Base-by-base conservation (phyloP, 2,888 invertebrate genomes). In the Callyntrura guangdongensis region DNA sequence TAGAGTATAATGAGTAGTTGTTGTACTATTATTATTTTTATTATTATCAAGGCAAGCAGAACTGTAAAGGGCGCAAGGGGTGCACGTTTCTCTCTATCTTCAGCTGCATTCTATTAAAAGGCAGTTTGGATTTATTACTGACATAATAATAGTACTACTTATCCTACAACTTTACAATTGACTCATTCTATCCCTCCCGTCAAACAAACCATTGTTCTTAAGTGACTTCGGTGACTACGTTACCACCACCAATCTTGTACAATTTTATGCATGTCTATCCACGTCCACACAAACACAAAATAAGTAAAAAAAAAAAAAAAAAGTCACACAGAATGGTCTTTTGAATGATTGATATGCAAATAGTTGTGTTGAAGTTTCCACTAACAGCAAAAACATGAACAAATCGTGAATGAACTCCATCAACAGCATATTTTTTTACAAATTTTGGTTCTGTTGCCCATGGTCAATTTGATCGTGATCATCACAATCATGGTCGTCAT, bases 341-440 rank as follows among this genome's bases (percentile, higher is more conserved):
- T 45, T 45, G 45, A 47, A 64, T 83, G 82, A 83, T 83, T 83
- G 82, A 83, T 83, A 83, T 83, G 82, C 82, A 83, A 83, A 83
- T 83, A 45, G 82, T 83, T 83, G 9, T 27, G 67, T 67, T 45
- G n/a, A n/a, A 45, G 36, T 72, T 72, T 45, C 9, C 17, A 3
- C 72, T 17, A 2, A 45, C 72, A 45, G 17, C 72, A 72, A 6
- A 9, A 20, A 17, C 61, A 61, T n/a, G 17, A 61, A 17, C n/a
- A 20, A 27, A 72, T n/a, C 14, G 45, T 6, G 17, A 25, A 6
- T 17, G 17, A 72, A 45, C 36, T 36, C 36, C 36, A 36, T 4
- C 36, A 72, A 45, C 17, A 45, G 36, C 17, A 45, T 14, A 20
- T 27, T 14, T 72, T 72, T 72, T 72, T 72, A 72, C 45, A 72